Conservation (phyloP, 92 coral and sea anemone species). For the Phenganax stokvisi region DNA sequence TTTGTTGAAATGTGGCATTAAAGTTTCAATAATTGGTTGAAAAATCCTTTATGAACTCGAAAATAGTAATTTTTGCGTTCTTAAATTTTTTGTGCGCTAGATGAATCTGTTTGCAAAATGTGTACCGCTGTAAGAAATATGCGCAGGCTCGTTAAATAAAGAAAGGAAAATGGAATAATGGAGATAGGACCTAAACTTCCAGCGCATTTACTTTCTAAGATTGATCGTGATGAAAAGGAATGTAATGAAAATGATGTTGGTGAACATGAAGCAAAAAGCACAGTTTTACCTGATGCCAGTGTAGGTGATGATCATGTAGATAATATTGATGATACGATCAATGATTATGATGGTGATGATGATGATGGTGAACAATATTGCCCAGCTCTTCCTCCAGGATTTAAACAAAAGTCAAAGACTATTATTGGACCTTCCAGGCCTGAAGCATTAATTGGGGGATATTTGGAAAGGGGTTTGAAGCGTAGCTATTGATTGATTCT, state of each 20-base stretch:
- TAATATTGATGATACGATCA: background rate
- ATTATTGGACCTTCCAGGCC: slow-evolving; percentile 40
- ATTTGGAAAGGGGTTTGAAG: slow-evolving; percentile 16
- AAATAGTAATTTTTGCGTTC: background rate
- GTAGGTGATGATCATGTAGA: slow-evolving; percentile 24
- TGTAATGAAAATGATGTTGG: slow-evolving; percentile 15
- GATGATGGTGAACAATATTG: slow-evolving; percentile 67
- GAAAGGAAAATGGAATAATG: slow-evolving; percentile 37
- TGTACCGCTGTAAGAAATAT: background rate
- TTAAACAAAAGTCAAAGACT: slow-evolving; percentile 27
- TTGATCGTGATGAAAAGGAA: slow-evolving; percentile 3
- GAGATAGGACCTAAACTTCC: slow-evolving; percentile 85
- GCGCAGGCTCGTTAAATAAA: background rate
- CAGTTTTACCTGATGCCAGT: slow-evolving; percentile 8
- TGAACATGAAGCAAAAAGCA: background rate
- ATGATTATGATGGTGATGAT: slow-evolving; percentile 31
- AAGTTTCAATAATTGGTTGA: too few species aligned
- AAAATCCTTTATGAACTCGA: too few species aligned
- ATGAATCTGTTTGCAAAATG: background rate
- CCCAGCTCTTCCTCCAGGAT: slow-evolving; percentile 89
- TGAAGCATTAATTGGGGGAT: background rate
- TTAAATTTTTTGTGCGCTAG: background rate
- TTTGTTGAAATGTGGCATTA: too few species aligned
- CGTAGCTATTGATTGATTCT: too few species aligned
- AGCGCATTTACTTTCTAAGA: slow-evolving; percentile 57